These are phyloP conservation scores for Mamestra configurata DNA, from an alignment of 1,140 invertebrate species.

Conservation along the genomic window DNA sequence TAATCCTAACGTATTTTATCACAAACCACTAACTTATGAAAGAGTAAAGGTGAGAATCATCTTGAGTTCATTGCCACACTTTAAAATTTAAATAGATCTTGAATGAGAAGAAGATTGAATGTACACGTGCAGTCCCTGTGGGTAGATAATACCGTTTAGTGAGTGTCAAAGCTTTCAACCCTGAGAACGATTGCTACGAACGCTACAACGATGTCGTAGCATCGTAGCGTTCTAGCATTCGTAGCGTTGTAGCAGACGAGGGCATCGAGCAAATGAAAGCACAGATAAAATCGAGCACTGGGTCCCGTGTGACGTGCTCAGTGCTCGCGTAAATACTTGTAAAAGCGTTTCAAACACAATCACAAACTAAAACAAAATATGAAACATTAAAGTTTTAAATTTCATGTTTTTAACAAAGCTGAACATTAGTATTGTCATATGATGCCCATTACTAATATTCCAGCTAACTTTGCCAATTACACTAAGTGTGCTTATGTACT, in stretches of 20 bases:
- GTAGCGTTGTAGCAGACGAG: slow-evolving; percentile 15
- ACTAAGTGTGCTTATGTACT: slow-evolving; percentile 21
- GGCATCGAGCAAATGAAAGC: slow-evolving; percentile 54
- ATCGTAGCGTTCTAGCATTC: slow-evolving; percentile 20
- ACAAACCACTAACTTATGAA: background rate
- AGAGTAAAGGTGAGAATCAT: background rate
- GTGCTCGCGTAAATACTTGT: slow-evolving; percentile 45
- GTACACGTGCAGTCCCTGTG: background rate
- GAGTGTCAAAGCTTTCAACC: slow-evolving; percentile 28
- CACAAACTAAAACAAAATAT: background rate
- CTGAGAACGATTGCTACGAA: slow-evolving; percentile 2
- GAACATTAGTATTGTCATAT: background rate
- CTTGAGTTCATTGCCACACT: background rate
- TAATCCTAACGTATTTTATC: too few relatives aligned
- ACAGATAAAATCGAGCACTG: slow-evolving; percentile 52
- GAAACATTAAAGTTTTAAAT: background rate
- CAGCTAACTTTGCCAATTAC: slow-evolving; percentile 34
- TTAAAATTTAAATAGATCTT: background rate
- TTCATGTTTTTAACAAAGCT: background rate
- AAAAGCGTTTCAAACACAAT: slow-evolving; percentile 12
- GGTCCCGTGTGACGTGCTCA: slow-evolving; percentile 12
- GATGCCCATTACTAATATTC: background rate
- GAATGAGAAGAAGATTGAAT: slow-evolving; percentile 3
- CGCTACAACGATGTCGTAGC: slow-evolving; percentile 9
- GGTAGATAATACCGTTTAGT: slow-evolving; percentile 22